A percentile compares a stretch with the other conserved stretches of the same genome.
phyloP scores from a whole-genome alignment of 2,888 invertebrate species.

The Drosophila borealis region DNA sequence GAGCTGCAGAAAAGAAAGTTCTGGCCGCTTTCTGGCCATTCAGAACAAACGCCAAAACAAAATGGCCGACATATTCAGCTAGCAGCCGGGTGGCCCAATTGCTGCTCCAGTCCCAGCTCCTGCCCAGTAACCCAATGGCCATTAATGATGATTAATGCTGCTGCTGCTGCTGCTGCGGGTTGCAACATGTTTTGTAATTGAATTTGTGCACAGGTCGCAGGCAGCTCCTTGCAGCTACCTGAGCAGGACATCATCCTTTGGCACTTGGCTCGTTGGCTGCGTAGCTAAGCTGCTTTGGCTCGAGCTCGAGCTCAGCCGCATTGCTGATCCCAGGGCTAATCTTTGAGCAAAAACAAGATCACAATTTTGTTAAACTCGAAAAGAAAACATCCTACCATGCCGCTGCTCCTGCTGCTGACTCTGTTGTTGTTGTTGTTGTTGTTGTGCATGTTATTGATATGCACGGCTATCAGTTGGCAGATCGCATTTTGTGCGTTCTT shows the following conservation, averaged over 20 bases:
- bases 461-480: constrained; percentile 58
- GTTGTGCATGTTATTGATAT: constrained; percentile 70
- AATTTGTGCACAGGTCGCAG: constrained; percentile 44
- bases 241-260: constrained; percentile 37
- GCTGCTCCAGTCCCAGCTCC: constrained; percentile 15
- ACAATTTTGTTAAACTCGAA: constrained; percentile 69
- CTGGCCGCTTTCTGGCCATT: constrained; percentile 22
- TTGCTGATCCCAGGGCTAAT: constrained; percentile 66
- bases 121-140: constrained; percentile 64
- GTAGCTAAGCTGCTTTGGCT: constrained; percentile 81
- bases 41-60: constrained; percentile 14
- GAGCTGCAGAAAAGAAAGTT: constrained; percentile 57
- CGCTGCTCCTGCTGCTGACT: constrained; percentile 15
- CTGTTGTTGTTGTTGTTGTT: constrained; percentile 24
- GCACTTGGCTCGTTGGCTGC: constrained; percentile 15
- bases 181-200: constrained; percentile 77
- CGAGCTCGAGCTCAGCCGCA: constrained; percentile 64
- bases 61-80: constrained; percentile 34
- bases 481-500: constrained; percentile 55
- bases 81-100: constrained; percentile 61
- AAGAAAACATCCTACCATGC: constrained; percentile 45
- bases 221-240: constrained; percentile 53
- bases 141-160: constrained; percentile 77
- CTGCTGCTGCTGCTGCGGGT: constrained; percentile 48
- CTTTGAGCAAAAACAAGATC: constrained; percentile 80